A percentile compares a stretch with the other conserved stretches of the same genome.
These are phyloP conservation scores for Amphipyra berbera DNA, from an alignment of 2,888 invertebrate species.

Conservation along the genomic window DNA sequence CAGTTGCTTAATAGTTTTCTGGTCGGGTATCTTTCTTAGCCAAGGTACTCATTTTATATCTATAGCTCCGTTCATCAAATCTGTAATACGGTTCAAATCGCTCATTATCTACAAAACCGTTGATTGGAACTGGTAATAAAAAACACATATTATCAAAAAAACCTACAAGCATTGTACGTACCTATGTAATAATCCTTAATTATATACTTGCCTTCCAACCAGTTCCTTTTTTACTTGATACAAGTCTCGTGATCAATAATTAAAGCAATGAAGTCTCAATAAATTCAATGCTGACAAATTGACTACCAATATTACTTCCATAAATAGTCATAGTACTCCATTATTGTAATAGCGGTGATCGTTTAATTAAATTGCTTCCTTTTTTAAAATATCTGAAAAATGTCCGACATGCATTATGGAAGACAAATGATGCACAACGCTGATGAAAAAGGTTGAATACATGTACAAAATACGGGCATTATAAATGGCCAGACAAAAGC, in stretches of 20 bases:
- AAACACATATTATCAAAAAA: too few relatives aligned
- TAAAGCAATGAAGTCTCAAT: slow-evolving; percentile 33
- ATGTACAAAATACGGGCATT: too few relatives aligned
- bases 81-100: neutral
- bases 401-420: slow-evolving; percentile 5
- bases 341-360: slow-evolving; percentile 21
- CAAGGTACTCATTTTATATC: too few relatives aligned
- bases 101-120: neutral
- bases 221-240: slow-evolving; percentile 24
- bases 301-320: slow-evolving; percentile 23
- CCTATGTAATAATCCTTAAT: slow-evolving; percentile 8
- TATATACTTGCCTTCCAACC: slow-evolving; percentile 20
- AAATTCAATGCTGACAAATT: slow-evolving; percentile 54
- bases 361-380: slow-evolving; percentile 29
- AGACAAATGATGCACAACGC: slow-evolving; percentile 9
- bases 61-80: neutral
- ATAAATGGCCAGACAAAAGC: too few relatives aligned
- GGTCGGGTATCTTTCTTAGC: too few relatives aligned
- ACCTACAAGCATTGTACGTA: neutral
- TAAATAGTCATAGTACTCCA: slow-evolving; percentile 11
- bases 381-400: slow-evolving; percentile 9
- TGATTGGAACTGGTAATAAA: neutral
- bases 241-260: slow-evolving; percentile 30
- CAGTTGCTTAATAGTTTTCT: too few relatives aligned
- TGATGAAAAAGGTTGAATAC: slow-evolving; percentile 5